A percentile compares a stretch with the other conserved stretches of the same genome.
These are phyloP conservation scores for Trilocha varians DNA, from an alignment of 2,888 invertebrate species.

Conservation along the genomic window DNA sequence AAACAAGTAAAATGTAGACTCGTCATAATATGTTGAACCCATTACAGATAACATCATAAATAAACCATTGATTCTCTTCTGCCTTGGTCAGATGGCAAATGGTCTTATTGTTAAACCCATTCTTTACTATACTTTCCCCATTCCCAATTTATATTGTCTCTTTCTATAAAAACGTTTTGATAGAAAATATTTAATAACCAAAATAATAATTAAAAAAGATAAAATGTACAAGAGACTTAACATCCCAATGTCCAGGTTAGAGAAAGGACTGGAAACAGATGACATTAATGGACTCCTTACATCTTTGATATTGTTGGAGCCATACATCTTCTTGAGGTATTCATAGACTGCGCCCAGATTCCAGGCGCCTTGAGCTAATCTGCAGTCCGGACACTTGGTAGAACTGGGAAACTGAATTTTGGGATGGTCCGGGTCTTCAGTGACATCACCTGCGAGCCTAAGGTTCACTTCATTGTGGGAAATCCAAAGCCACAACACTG, in stretches of 20 bases:
- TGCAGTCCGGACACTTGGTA: slow-evolving; percentile 79
- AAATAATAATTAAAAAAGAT: slow-evolving; percentile 81
- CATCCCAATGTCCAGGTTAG: slow-evolving; percentile 81
- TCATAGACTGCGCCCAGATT: slow-evolving; percentile 75
- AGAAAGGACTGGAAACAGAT: slow-evolving; percentile 67
- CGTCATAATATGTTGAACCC: not conserved
- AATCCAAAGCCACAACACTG: slow-evolving; percentile 93
- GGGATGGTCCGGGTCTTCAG: slow-evolving; percentile 92
- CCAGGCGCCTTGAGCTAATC: slow-evolving; percentile 72
- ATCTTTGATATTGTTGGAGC: slow-evolving; percentile 37
- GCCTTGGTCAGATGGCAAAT: too few relatives aligned
- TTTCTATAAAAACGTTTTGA: slow-evolving; percentile 80
- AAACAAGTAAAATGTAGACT: not conserved
- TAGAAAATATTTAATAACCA: slow-evolving; percentile 84
- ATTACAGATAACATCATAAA: not conserved
- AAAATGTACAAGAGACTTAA: slow-evolving; percentile 83
- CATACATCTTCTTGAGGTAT: slow-evolving; percentile 73
- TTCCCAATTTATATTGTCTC: slow-evolving; percentile 80
- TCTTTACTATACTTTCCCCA: slow-evolving; percentile 78
- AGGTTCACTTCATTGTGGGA: slow-evolving; percentile 95
- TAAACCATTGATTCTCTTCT: too few relatives aligned
- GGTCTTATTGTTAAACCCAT: too few relatives aligned
- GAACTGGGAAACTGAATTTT: slow-evolving; percentile 91
- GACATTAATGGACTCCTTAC: slow-evolving; percentile 23
- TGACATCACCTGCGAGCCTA: slow-evolving; percentile 86